These are phyloP conservation scores for Drosophila pallidifrons DNA, from an alignment of 1,140 invertebrate species.

Conservation along the genomic window DNA sequence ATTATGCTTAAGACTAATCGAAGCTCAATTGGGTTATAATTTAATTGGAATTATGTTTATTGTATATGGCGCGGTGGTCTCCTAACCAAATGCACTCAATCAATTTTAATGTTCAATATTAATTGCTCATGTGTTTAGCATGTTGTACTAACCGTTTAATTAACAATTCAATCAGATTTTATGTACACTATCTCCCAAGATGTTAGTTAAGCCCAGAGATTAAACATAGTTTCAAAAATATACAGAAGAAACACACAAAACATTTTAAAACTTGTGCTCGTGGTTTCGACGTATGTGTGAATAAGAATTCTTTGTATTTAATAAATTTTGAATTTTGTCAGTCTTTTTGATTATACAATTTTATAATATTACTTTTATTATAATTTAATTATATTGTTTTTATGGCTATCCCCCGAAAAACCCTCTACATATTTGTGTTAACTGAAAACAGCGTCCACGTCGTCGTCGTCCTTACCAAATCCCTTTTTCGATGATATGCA, in stretches of 20 bases:
- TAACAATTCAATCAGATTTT: conserved; percentile 4
- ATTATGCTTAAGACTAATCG: conserved; percentile 32
- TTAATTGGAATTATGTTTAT: conserved; percentile 11
- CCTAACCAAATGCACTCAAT: conserved; percentile 22
- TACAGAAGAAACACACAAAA: conserved; percentile 7
- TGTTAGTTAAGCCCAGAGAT: conserved; percentile 4
- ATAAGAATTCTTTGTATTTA: conserved; percentile 25
- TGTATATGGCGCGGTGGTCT: conserved; percentile 7
- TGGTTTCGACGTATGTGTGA: conserved; percentile 37
- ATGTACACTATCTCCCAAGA: conserved; percentile 4
- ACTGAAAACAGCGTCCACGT: conserved; percentile 50
- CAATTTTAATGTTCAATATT: conserved; percentile 13
- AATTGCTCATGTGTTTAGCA: conserved; percentile 37
- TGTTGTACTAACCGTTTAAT: conserved; percentile 39
- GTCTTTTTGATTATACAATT: conserved; percentile 14
- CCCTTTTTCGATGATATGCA: conserved; percentile 79
- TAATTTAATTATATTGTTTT: conserved; percentile 42
- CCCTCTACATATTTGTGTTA: conserved; percentile 47
- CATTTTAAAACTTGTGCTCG: conserved; percentile 9
- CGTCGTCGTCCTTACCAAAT: conserved; percentile 64
- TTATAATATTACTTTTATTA: conserved; percentile 21
- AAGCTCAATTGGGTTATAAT: conserved; percentile 16
- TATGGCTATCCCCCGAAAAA: conserved; percentile 28
- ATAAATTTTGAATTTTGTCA: conserved; percentile 26
- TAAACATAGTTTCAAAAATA: conserved; percentile 1